These are phyloP conservation scores for Drosophila leonis DNA, from an alignment of 2,888 invertebrate species.

Conservation along the genomic window DNA sequence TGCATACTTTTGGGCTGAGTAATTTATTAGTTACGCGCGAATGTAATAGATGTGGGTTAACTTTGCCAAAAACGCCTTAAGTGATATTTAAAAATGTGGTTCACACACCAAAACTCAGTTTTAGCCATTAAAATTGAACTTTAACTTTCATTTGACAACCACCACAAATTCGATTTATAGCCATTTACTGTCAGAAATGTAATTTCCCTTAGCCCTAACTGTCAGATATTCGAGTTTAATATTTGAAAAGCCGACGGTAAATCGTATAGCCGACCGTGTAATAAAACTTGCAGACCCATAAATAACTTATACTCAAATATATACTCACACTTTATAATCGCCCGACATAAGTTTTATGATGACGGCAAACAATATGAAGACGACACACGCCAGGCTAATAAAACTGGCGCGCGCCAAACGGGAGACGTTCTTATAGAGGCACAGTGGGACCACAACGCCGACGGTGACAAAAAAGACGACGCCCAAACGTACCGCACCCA, in stretches of 20 bases:
- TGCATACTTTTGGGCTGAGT: slow-evolving; percentile 7
- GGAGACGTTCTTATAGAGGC: slow-evolving; percentile 91
- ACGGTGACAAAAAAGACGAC: slow-evolving; percentile 90
- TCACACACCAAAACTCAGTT: background rate
- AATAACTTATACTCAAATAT: slow-evolving; percentile 9
- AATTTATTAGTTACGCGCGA: background rate
- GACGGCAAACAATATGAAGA: slow-evolving; percentile 90
- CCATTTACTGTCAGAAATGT: slow-evolving; percentile 8
- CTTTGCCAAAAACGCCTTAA: background rate
- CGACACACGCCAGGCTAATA: slow-evolving; percentile 89
- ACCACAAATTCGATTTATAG: slow-evolving; percentile 5
- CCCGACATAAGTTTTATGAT: slow-evolving; percentile 86
- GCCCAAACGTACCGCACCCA: slow-evolving; percentile 85
- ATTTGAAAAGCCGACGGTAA: background rate
- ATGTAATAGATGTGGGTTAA: background rate
- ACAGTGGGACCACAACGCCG: slow-evolving; percentile 91
- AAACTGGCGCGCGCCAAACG: slow-evolving; percentile 85
- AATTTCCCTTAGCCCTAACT: slow-evolving; percentile 1
- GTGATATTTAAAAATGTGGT: background rate
- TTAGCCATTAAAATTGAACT: background rate
- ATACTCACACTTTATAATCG: slow-evolving; percentile 89
- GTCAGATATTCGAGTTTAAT: background rate
- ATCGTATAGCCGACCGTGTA: background rate
- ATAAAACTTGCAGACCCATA: slow-evolving; percentile 17
- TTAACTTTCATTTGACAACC: background rate